phyloP scores from a whole-genome alignment of 2,797 vertebrate species.

The Poecilia wingei region DNA sequence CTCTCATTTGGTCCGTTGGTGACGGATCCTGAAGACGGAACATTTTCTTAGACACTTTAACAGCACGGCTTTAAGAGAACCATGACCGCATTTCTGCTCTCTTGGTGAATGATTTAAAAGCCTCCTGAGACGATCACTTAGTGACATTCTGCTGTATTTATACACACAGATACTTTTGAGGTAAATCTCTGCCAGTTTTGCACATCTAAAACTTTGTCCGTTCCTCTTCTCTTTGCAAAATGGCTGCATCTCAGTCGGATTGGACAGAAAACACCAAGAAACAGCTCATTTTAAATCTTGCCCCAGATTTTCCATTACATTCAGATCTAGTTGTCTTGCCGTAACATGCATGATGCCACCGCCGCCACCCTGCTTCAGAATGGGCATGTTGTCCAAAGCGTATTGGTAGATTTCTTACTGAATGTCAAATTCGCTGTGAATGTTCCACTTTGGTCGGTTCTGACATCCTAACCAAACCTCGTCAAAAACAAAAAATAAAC shows the following conservation, averaged over 20 bases:
- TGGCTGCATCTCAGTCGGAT: not conserved
- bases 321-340: not conserved
- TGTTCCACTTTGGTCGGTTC: not conserved
- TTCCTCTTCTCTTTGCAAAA: not conserved
- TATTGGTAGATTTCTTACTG: not conserved
- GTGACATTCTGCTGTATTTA: not conserved
- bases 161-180: not conserved
- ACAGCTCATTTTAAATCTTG: not conserved
- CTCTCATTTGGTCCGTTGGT: not conserved
- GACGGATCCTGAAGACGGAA: not conserved
- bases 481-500: not conserved
- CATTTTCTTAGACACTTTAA: not conserved
- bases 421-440: not conserved
- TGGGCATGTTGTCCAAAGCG: not conserved
- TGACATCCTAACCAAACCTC: not conserved
- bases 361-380: not conserved
- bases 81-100: not conserved
- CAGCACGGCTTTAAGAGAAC: not conserved
- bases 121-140: not conserved
- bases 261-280: not conserved
- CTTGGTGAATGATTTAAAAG: not conserved
- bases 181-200: not conserved
- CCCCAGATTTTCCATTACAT: not conserved
- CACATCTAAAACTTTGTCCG: not conserved
- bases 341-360: not conserved